Percentiles rank a stretch among this genome's conserved stretches.
Evolutionary conservation across 2,888 invertebrate genomes (phyloP).

Genomic region (Stenodera caucasica): DNA sequence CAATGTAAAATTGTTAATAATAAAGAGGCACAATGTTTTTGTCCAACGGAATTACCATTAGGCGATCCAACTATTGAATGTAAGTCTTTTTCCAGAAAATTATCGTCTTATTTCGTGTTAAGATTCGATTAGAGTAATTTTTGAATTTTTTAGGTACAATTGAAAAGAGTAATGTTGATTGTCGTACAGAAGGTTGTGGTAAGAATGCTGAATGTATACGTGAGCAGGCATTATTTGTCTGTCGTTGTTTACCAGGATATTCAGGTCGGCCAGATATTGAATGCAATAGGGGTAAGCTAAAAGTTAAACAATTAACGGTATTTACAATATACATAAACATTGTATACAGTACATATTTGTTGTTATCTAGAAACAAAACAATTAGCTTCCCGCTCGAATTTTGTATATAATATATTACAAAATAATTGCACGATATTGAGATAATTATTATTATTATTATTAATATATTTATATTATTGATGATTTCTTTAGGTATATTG

Average conservation of each 20-base stretch:
- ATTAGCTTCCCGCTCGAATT: conserved; percentile 41
- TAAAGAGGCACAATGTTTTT: conserved; percentile 77
- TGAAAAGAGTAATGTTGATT: conserved; percentile 69
- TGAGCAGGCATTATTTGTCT: conserved; percentile 81
- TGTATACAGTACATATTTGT: conserved; percentile 49
- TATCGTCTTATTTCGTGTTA: too few relatives aligned
- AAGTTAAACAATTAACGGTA: conserved; percentile 29
- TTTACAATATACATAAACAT: conserved; percentile 24
- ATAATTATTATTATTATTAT: conserved; percentile 38
- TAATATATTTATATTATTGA: conserved; percentile 23
- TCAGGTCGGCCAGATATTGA: conserved; percentile 72
- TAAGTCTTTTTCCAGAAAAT: too few relatives aligned
- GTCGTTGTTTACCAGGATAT: conserved; percentile 76
- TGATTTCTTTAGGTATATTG: conserved; percentile 17
- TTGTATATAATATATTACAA: conserved; percentile 41
- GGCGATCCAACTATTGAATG: conserved; percentile 87
- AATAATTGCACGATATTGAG: conserved; percentile 51
- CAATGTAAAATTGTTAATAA: conserved; percentile 72
- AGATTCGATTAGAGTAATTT: conserved; percentile 37
- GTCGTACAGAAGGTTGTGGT: conserved; percentile 82
- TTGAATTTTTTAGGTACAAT: conserved; percentile 44
- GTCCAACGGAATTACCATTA: conserved; percentile 77
- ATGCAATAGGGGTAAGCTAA: conserved; percentile 66
- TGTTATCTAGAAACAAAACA: background rate
- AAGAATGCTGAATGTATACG: conserved; percentile 84